phyloP scores from a whole-genome alignment of 2,797 vertebrate species.

The Brotogeris chrysoptera region DNA sequence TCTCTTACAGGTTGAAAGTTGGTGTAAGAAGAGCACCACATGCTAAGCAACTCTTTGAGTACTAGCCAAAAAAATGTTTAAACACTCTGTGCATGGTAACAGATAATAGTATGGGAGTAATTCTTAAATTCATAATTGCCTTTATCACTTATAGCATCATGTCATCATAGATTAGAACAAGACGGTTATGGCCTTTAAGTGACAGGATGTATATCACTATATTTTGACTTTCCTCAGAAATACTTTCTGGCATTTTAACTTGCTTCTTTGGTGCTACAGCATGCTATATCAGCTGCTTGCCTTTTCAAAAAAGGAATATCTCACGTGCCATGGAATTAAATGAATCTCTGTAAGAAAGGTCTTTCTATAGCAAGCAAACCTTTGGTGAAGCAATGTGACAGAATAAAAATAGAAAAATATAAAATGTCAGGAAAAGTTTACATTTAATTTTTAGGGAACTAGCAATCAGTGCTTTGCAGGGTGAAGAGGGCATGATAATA shows the following conservation, averaged over 20 bases:
- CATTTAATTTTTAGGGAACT: not conserved
- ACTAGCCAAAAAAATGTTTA: not conserved
- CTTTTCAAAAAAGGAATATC: slow-evolving; percentile 16
- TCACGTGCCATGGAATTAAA: slow-evolving; percentile 26
- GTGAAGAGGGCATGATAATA: not conserved
- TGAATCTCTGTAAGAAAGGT: slow-evolving; percentile 9
- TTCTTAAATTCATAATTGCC: slow-evolving; percentile 15
- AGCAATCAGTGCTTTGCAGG: not conserved
- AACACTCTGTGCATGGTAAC: not conserved
- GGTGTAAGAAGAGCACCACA: not conserved
- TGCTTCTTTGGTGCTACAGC: slow-evolving; percentile 12
- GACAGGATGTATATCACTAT: slow-evolving; percentile 7
- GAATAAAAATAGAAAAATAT: slow-evolving; percentile 11
- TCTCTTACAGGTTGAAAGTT: not conserved
- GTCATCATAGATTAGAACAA: slow-evolving; percentile 1
- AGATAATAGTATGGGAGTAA: not conserved
- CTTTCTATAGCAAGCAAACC: not conserved
- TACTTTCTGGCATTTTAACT: slow-evolving; percentile 34
- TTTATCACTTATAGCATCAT: not conserved
- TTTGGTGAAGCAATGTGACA: not conserved
- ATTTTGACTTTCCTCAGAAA: slow-evolving; percentile 45
- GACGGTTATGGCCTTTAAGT: slow-evolving; percentile 30
- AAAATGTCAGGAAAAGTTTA: slow-evolving; percentile 34
- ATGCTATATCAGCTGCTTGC: slow-evolving; percentile 33
- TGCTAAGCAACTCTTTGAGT: not conserved